Percentiles rank a stretch among this genome's conserved stretches.
These are phyloP conservation scores for Chymomyza fuscimana DNA, from an alignment of 2,888 invertebrate species.

Conservation along the genomic window DNA sequence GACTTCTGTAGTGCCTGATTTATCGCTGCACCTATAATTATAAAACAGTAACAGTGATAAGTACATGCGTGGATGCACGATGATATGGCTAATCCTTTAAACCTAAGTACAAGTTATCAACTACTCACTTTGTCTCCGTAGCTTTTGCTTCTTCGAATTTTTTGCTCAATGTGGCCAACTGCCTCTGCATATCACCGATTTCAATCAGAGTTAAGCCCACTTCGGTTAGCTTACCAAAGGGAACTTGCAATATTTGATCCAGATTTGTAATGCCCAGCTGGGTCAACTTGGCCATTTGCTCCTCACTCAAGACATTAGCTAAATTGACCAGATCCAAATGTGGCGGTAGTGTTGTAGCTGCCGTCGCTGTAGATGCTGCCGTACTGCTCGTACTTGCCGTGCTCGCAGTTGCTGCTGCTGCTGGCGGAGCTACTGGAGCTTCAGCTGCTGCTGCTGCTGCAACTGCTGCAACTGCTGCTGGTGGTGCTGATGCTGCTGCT, in stretches of 20 bases:
- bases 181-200: constrained; percentile 83
- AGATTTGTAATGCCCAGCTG: constrained; percentile 83
- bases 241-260: constrained; percentile 83
- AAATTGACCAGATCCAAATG: constrained; percentile 83
- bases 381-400: not conserved
- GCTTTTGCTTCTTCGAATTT: not conserved
- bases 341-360: constrained; percentile 66
- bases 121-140: not conserved
- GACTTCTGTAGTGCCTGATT: constrained; percentile 45
- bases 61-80: too few species aligned
- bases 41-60: not conserved
- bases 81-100: not conserved
- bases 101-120: not conserved
- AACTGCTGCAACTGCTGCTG: not conserved
- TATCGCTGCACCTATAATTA: constrained; percentile 6
- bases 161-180: constrained; percentile 19
- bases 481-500: not conserved
- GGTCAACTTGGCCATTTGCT: constrained; percentile 83
- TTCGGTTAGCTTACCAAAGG: constrained; percentile 83
- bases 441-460: not conserved
- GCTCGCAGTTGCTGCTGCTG: not conserved
- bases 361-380: constrained; percentile 29
- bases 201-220: constrained; percentile 83
- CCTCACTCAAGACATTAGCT: constrained; percentile 82
- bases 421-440: not conserved